Percentiles rank a stretch among this genome's conserved stretches.
Evolutionary conservation across 2,797 vertebrate genomes (phyloP).

Genomic region (Periophthalmus magnuspinnatus): DNA sequence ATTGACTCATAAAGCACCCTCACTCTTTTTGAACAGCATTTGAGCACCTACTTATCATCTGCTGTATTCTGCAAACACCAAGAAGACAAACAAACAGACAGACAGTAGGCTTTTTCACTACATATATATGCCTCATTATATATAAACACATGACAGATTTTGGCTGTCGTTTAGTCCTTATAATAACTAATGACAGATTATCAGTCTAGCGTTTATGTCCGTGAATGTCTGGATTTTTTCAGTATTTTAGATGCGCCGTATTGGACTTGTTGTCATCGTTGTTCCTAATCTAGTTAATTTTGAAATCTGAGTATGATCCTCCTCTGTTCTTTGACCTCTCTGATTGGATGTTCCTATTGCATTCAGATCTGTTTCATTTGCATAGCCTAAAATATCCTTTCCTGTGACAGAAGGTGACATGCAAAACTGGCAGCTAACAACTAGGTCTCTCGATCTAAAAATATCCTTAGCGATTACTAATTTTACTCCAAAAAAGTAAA

Average conservation of each 20-base stretch:
- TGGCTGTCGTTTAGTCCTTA: no score
- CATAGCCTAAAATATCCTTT: not conserved
- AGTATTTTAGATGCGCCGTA: not conserved
- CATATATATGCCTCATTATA: no score
- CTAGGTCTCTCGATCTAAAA: not conserved
- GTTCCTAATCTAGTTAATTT: not conserved
- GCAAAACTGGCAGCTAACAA: not conserved
- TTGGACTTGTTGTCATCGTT: not conserved
- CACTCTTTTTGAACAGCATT: slow-evolving; percentile 65
- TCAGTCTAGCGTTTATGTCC: not conserved
- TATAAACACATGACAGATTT: not conserved
- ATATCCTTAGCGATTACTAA: not conserved
- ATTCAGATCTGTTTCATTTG: not conserved
- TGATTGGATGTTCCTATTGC: not conserved
- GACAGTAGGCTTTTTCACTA: not conserved
- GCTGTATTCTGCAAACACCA: slow-evolving; percentile 44
- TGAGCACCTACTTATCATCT: slow-evolving; percentile 75
- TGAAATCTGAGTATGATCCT: not conserved
- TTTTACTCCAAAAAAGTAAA: not conserved
- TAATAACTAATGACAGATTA: no score
- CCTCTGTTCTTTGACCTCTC: not conserved
- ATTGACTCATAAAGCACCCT: slow-evolving; percentile 71
- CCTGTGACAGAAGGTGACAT: slow-evolving; percentile 1
- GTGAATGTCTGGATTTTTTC: not conserved
- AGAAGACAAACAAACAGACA: slow-evolving; percentile 48